phyloP scores from a whole-genome alignment of 2,888 invertebrate genomes.

The Serrognathus titanus region DNA sequence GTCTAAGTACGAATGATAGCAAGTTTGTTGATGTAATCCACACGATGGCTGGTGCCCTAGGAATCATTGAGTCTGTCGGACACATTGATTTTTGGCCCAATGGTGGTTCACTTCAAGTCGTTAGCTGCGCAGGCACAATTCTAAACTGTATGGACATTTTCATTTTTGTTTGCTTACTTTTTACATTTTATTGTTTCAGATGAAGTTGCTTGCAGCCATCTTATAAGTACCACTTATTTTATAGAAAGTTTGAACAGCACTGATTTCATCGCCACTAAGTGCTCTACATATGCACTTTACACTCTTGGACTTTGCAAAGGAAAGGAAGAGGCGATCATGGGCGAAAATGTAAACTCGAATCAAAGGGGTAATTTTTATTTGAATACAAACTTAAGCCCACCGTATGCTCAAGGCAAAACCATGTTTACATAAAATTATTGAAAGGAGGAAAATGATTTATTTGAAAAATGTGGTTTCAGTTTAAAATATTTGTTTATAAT shows the following conservation, averaged over 20 bases:
- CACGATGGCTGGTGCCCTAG: slow-evolving; percentile 61
- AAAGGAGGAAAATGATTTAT: too few relatives aligned
- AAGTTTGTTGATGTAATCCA: slow-evolving; percentile 69
- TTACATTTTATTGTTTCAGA: too few relatives aligned
- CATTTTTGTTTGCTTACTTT: too few relatives aligned
- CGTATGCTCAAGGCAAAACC: too few relatives aligned
- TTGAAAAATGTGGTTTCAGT: too few relatives aligned
- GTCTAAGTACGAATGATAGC: slow-evolving; percentile 62
- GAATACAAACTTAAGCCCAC: too few relatives aligned
- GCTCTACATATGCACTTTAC: slow-evolving; percentile 1
- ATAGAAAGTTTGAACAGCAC: slow-evolving; percentile 6
- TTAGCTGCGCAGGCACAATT: too few relatives aligned
- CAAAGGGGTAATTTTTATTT: too few relatives aligned
- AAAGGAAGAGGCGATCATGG: slow-evolving; percentile 7
- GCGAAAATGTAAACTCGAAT: slow-evolving; percentile 5
- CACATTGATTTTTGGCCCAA: slow-evolving; percentile 71
- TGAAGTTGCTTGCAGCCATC: slow-evolving; percentile 5
- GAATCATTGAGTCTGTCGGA: slow-evolving; percentile 57
- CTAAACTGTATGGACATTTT: too few relatives aligned
- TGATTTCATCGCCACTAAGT: slow-evolving; percentile 3
- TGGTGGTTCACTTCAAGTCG: slow-evolving; percentile 47
- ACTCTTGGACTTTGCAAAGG: not conserved
- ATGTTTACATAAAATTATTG: too few relatives aligned
- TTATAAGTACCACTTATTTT: slow-evolving; percentile 4
- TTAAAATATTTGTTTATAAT: too few relatives aligned